A percentile compares a stretch with the other conserved stretches of the same genome.
phyloP scores from a whole-genome alignment of 2,888 invertebrate genomes.

The Archips xylosteana region DNA sequence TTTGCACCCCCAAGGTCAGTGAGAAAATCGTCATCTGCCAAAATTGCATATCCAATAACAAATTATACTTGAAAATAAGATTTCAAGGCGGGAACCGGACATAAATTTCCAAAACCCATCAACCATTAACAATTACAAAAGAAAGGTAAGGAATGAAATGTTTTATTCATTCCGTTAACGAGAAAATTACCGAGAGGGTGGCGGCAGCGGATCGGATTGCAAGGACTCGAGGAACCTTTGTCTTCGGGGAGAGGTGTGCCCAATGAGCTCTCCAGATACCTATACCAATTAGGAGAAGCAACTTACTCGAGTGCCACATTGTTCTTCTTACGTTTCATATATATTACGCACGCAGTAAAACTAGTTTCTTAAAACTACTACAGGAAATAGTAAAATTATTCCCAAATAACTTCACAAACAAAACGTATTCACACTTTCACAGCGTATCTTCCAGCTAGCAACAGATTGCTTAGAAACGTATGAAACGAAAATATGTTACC shows the following conservation, averaged over 20 bases:
- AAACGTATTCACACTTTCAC: conserved; percentile 22
- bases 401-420: conserved; percentile 23
- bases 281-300: conserved; percentile 76
- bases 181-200: conserved; percentile 83
- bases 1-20: conserved; percentile 43
- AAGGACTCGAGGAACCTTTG: conserved; percentile 79
- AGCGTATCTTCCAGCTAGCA: conserved; percentile 20
- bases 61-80: conserved; percentile 64
- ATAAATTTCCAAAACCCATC: conserved; percentile 82
- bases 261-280: conserved; percentile 77
- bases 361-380: background rate
- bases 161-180: conserved; percentile 85
- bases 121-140: conserved; percentile 85
- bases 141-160: conserved; percentile 84
- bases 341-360: background rate
- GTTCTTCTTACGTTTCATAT: conserved; percentile 27
- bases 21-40: conserved; percentile 52
- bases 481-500: conserved; percentile 48
- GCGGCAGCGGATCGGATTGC: conserved; percentile 79
- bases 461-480: conserved; percentile 37
- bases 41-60: conserved; percentile 65
- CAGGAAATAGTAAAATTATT: conserved; percentile 17
- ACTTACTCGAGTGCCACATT: conserved; percentile 55
- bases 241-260: conserved; percentile 78
- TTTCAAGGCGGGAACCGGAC: conserved; percentile 68